Conservation (phyloP, 1,140 invertebrate genomes). For the Drosophila arawakana region DNA sequence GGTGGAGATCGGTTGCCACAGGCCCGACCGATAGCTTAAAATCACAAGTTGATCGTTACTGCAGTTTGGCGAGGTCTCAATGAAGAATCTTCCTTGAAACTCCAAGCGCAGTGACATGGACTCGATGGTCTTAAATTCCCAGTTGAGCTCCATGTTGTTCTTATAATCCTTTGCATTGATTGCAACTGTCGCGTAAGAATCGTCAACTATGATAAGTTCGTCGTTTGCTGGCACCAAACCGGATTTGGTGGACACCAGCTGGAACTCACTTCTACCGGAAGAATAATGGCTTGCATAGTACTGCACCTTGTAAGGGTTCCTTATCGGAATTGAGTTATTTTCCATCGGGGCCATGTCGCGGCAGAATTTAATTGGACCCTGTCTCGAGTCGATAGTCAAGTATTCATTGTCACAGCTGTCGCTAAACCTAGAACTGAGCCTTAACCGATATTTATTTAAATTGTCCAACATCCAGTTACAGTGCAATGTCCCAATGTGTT, state of each 20-base stretch:
- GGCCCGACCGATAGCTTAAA: conserved; percentile 80
- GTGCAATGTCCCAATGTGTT: conserved; percentile 48
- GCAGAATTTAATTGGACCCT: conserved; percentile 43
- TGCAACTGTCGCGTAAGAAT: conserved; percentile 10
- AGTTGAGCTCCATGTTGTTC: conserved; percentile 90
- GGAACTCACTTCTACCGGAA: conserved; percentile 28
- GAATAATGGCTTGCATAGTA: conserved; percentile 54
- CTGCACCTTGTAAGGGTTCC: conserved; percentile 17
- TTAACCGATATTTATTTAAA: conserved; percentile 30
- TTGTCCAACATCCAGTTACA: conserved; percentile 51
- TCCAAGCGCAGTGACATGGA: conserved; percentile 88
- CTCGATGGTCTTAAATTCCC: conserved; percentile 87
- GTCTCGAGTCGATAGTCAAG: conserved; percentile 22
- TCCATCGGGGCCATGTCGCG: conserved; percentile 24
- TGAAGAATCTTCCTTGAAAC: conserved; percentile 87
- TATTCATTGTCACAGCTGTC: conserved; percentile 72
- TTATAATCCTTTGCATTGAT: conserved; percentile 50
- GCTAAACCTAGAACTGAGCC: conserved; percentile 52
- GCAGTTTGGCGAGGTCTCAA: conserved; percentile 90
- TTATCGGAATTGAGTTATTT: conserved; percentile 25
- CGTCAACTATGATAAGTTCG: conserved; percentile 22
- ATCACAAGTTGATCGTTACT: conserved; percentile 91
- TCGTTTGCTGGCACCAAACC: neutral
- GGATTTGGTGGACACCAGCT: neutral
- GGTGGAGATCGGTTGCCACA: conserved; percentile 86